These are phyloP conservation scores for Hydroisotoma schaefferi DNA, from an alignment of 2,888 invertebrate genomes.

Conservation along the genomic window DNA sequence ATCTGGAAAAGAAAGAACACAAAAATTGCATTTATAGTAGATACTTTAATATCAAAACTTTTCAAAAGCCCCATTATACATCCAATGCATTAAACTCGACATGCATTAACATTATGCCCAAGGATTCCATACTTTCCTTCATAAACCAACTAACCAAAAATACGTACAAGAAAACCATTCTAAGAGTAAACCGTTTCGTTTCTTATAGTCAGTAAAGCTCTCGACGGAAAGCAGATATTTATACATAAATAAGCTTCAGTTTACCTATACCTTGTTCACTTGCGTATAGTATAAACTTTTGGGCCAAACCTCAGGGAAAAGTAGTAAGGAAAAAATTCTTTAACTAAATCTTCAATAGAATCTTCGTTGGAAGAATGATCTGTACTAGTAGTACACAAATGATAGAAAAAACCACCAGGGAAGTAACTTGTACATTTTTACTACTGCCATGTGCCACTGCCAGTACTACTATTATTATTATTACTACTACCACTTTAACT, in stretches of 20 bases:
- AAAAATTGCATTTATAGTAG: constrained; percentile 15
- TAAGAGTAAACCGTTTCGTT: too few relatives aligned
- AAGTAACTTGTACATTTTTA: too few relatives aligned
- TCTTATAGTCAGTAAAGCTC: too few relatives aligned
- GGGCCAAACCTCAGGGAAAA: background rate
- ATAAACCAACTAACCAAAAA: too few relatives aligned
- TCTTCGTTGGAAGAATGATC: background rate
- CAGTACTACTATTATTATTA: background rate
- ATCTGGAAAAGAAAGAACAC: constrained; percentile 14
- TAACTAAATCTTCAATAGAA: constrained; percentile 8
- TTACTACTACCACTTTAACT: background rate
- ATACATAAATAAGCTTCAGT: too few relatives aligned
- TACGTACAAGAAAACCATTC: too few relatives aligned
- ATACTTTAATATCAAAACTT: constrained; percentile 15
- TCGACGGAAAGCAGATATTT: too few relatives aligned
- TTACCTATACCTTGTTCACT: too few relatives aligned
- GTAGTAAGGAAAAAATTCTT: constrained; percentile 10
- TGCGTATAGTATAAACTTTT: background rate
- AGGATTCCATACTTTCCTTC: too few relatives aligned
- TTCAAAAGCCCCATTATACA: constrained; percentile 18
- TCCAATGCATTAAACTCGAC: constrained; percentile 15
- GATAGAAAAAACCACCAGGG: too few relatives aligned
- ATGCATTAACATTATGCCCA: background rate
- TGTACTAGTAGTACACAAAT: background rate
- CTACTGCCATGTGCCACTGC: too few relatives aligned